Conservation (phyloP, 2,797 vertebrate species). For the Picus viridis region DNA sequence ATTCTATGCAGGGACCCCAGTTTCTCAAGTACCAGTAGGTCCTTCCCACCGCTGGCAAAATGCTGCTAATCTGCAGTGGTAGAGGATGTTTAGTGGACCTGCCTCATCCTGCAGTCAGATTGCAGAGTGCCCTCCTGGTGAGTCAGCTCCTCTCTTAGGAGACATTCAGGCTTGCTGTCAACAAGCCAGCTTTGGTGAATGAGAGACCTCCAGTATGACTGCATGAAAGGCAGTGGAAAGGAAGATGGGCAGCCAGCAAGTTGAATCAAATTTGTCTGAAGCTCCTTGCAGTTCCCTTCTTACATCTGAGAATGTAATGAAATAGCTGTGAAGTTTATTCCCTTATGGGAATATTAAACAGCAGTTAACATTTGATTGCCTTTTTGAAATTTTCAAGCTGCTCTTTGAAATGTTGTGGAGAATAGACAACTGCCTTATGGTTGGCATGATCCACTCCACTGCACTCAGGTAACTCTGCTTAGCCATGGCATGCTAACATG, state of each 20-base stretch:
- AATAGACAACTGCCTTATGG: neutral
- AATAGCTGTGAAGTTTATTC: neutral
- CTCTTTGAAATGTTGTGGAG: neutral
- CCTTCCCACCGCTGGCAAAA: neutral
- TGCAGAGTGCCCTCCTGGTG: neutral
- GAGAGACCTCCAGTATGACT: fast-evolving
- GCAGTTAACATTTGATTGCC: neutral
- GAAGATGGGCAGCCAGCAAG: neutral
- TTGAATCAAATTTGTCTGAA: neutral
- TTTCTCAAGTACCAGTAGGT: neutral
- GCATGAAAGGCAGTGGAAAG: neutral
- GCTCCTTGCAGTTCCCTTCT: neutral
- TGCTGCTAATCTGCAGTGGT: neutral
- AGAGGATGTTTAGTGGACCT: neutral
- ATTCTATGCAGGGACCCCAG: neutral
- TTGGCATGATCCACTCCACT: neutral
- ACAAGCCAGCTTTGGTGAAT: neutral
- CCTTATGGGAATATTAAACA: neutral
- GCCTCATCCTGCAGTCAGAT: neutral
- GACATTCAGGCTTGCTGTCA: neutral
- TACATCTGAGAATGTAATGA: neutral
- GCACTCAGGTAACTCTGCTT: neutral
- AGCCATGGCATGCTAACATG: neutral
- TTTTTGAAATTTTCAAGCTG: neutral
- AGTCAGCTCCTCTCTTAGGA: neutral